Base-by-base conservation (phyloP, 2,113 vertebrate species). In the Pseudonaja textilis region DNA sequence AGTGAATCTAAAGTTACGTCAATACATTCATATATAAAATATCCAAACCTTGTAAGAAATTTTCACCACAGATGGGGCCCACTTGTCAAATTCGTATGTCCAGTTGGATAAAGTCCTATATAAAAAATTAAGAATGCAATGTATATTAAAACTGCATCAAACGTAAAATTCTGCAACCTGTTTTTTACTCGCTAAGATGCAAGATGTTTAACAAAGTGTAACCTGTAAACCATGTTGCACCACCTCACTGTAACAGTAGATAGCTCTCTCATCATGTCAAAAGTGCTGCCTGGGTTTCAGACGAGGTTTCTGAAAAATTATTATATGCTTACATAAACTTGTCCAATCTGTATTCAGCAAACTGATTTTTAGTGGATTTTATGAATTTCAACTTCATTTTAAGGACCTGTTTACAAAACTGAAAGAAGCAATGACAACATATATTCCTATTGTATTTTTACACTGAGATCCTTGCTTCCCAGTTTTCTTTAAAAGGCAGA, bases 21-120 rank as follows among this genome's bases (percentile, higher is more conserved):
- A 42, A 94, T 93, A 94, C 94, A 90, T 87, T 74, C 42, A 90
- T 4, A 95, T 42, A 95, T 26, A 96, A 91, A 34, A 25, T 69
- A 93, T 96, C 90, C 97, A 97, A 96, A 99, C 99, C 99, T 99
- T 99, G 98, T 99, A 99, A 91, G 99, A 98, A 94, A 99, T 99
- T 97, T 99, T 99, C 95, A 99, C 99, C 95, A 99, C 98, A 93
- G 99, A 99, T 89, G 99, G 99, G 22, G 98, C 98, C 99, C 99
- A 99, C 97, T 99, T 99, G 97, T 99, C 99, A 95, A 99, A 98
- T 95, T 99, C 99, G 0, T 99, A 99, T 29, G 98, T 98, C 99
- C 99, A 99, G 96, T 99, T 99, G 87, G 99, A 99, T 94, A 99
- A 97, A 91, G 99, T 99, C 97, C 99, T 99, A 94, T 2, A 93